These are phyloP conservation scores for Tetramorium parvispinum DNA, from an alignment of 1,140 invertebrate genomes.

Conservation along the genomic window DNA sequence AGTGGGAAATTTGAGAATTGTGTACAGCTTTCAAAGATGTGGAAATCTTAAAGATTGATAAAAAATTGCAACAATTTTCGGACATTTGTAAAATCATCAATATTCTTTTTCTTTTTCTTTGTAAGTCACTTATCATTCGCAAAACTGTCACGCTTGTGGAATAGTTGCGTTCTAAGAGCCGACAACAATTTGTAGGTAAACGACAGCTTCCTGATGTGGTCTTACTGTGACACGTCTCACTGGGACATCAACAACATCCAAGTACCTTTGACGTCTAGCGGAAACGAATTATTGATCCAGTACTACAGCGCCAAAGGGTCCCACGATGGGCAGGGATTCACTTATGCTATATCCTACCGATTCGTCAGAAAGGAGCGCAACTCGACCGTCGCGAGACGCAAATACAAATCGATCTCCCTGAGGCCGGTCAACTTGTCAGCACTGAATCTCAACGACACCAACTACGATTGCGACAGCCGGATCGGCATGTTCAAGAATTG, in stretches of 20 bases:
- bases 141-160: too few species aligned
- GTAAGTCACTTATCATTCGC: slow-evolving; percentile 10
- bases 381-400: slow-evolving; percentile 69
- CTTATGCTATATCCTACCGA: slow-evolving; percentile 80
- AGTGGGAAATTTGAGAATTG: neutral
- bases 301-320: slow-evolving; percentile 81
- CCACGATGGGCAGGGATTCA: slow-evolving; percentile 80
- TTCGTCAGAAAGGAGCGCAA: slow-evolving; percentile 75
- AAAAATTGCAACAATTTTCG: neutral
- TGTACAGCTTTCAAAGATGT: neutral
- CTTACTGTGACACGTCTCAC: slow-evolving; percentile 79
- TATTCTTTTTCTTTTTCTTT: neutral
- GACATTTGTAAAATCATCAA: neutral
- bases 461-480: slow-evolving; percentile 79
- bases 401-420: slow-evolving; percentile 78
- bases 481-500: slow-evolving; percentile 82
- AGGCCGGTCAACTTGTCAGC: slow-evolving; percentile 80
- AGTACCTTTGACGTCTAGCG: slow-evolving; percentile 75
- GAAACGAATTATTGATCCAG: slow-evolving; percentile 78
- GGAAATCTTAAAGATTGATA: neutral
- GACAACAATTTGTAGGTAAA: slow-evolving; percentile 69
- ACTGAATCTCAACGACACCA: slow-evolving; percentile 79
- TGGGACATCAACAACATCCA: slow-evolving; percentile 82
- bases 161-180: neutral
- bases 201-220: slow-evolving; percentile 78